Conservation (phyloP, 2,797 vertebrate species). For the Coranthus polyacanthus region DNA sequence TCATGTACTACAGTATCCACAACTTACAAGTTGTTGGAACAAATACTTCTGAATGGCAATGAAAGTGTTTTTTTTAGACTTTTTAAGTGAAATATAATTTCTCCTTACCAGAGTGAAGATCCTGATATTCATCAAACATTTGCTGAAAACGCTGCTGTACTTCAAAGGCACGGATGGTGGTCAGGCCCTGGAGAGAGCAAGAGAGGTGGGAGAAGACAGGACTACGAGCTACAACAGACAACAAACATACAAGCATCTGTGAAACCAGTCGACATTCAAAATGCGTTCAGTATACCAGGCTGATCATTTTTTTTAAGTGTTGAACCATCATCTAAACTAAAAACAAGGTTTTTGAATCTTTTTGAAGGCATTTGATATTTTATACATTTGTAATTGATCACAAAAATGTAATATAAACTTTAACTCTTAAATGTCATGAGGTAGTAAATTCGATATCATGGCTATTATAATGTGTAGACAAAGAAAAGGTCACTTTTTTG, state of each 20-base stretch:
- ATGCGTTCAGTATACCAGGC: neutral
- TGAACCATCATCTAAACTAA: too few species aligned
- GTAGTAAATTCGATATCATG: too few species aligned
- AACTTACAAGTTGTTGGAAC: neutral
- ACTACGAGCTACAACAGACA: constrained; percentile 86
- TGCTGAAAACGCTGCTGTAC: constrained; percentile 91
- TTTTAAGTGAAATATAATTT: neutral
- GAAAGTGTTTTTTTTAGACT: neutral
- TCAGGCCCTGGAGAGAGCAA: constrained; percentile 93
- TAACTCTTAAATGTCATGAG: too few species aligned
- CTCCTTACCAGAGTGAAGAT: constrained; percentile 91
- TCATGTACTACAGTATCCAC: neutral
- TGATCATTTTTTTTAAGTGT: too few species aligned
- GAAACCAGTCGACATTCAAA: neutral
- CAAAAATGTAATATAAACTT: too few species aligned
- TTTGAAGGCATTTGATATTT: too few species aligned
- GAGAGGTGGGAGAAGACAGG: constrained; percentile 97
- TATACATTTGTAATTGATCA: too few species aligned
- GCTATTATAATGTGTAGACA: neutral
- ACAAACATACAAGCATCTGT: constrained; percentile 9
- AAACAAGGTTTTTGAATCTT: too few species aligned
- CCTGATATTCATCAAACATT: constrained; percentile 92
- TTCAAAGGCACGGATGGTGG: constrained; percentile 93
- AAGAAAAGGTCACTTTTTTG: too few species aligned
- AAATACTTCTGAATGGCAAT: neutral